Base-by-base conservation (phyloP, 2,797 vertebrate species). In the Lates japonicus region DNA sequence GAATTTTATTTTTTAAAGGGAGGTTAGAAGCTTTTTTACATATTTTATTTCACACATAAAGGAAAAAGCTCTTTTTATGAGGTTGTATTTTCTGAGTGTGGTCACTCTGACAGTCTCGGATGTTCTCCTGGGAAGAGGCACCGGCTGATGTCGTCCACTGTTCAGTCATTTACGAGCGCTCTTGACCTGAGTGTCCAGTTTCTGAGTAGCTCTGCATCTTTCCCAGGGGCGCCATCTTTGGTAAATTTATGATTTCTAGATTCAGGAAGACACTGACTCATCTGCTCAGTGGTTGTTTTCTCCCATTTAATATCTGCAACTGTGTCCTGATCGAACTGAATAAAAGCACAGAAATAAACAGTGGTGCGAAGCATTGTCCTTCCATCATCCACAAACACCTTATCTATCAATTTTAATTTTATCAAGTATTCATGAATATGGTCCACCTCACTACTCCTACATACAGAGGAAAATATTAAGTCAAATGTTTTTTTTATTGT, bases 161-260 rank as follows among this genome's bases (percentile, higher is more conserved):
- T 44, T 51, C 22, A 10, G 31, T 46, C 61, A n/a, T 83, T 81
- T 81, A 72, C 12, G 11, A 73, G 55, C 0, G 0, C 17, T 51
- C 19, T 51, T 70, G 57, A 83, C 61, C 68, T 68, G 4, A 8
- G 5, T 3, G 41, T 52, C 25, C 39, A 20, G 29, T 70, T 42
- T 37, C 31, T 57, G 63, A 70, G 68, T 3, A 16, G 25, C 4
- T 12, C 3, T 35, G 39, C 5, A 0, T 65, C 42, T 41, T n/a
- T 70, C 71, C 49, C 70, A 12, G 13, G 13, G 64, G 61, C 1
- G 2, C 37, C 68, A 14, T 78, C 16, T 5, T 29, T 1, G 37
- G 35, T 31, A 20, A 64, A 80, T 74, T 52, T 60, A 75, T 57
- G 51, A 60, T 74, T 42, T 42, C 1, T 13, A 46, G 49, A 25